Conservation (phyloP, 2,113 vertebrate genomes). For the Regulus satrapa region DNA sequence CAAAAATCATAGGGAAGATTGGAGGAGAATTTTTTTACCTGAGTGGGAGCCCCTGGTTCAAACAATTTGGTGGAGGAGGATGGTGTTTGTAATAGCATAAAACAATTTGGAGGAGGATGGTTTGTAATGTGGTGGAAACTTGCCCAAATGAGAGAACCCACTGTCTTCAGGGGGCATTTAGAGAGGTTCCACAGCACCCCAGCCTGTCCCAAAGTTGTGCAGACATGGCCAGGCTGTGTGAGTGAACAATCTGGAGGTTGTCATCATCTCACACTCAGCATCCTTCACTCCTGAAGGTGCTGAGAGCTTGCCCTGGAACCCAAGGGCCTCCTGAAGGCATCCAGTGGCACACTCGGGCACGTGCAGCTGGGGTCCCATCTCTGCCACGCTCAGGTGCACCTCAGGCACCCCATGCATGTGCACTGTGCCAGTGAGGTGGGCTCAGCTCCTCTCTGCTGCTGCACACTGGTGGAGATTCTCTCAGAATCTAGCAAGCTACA, state of each 20-base stretch:
- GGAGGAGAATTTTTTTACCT: not conserved
- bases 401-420: fast-evolving
- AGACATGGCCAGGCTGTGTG: not conserved
- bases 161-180: not conserved
- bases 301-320: not conserved
- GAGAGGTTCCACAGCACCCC: not conserved
- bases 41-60: not conserved
- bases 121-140: not conserved
- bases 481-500: not conserved
- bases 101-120: not conserved
- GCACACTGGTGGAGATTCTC: not conserved
- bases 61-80: not conserved
- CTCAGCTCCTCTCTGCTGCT: not conserved
- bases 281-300: not conserved
- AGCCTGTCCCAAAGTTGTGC: not conserved
- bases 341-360: fast-evolving
- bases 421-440: fast-evolving
- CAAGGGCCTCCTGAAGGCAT: not conserved
- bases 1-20: not conserved
- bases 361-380: not conserved
- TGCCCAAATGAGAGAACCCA: not conserved
- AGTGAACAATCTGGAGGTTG: not conserved
- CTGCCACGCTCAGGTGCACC: fast-evolving
- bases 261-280: not conserved
- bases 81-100: not conserved